These are phyloP conservation scores for Python bivittatus DNA, from an alignment of 2,113 vertebrate species.

Conservation along the genomic window DNA sequence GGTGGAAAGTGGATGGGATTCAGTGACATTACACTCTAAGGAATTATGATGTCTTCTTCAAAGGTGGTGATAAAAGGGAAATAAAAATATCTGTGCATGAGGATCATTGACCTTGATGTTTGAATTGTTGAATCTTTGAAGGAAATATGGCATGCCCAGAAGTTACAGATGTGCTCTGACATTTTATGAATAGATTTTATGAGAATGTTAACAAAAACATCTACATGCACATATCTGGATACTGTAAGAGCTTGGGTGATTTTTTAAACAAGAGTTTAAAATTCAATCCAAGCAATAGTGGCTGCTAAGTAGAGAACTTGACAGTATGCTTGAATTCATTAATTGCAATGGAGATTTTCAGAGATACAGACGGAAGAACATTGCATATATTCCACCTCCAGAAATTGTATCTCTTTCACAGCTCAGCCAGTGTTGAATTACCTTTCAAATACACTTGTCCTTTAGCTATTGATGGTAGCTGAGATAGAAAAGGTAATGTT, in stretches of 20 bases:
- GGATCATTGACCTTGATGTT: constrained; percentile 3
- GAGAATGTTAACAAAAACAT: background rate
- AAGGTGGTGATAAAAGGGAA: background rate
- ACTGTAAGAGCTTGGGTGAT: background rate
- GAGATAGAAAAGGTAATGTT: background rate
- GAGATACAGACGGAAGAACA: background rate
- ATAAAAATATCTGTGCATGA: background rate
- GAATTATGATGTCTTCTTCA: background rate
- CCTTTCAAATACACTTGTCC: background rate
- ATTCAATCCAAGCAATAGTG: background rate
- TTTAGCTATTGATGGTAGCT: background rate
- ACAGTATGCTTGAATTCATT: background rate
- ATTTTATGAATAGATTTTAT: constrained; percentile 7
- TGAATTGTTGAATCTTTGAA: background rate
- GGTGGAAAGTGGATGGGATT: background rate
- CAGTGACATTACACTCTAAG: background rate
- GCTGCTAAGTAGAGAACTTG: background rate
- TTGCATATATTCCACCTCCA: background rate
- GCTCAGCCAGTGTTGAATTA: background rate
- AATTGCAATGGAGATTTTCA: background rate
- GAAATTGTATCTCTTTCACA: background rate
- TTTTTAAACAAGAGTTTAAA: background rate
- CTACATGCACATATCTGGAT: background rate
- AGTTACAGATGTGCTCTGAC: background rate
- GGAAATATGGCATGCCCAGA: background rate